Conservation (phyloP, 2,888 invertebrate species). For the Tiliacea aurago region DNA sequence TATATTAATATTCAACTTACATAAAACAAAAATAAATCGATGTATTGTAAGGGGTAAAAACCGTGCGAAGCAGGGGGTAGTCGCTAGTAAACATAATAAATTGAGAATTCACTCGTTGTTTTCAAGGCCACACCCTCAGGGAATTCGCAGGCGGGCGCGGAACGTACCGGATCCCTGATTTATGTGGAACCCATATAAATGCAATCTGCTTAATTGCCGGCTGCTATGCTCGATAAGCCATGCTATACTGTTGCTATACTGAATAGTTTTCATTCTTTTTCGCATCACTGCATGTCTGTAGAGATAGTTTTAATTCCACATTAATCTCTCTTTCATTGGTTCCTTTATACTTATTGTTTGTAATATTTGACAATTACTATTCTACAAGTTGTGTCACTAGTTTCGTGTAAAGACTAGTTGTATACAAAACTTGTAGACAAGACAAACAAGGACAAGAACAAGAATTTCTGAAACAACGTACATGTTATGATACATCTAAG, state of each 20-base stretch:
- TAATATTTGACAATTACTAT: background rate
- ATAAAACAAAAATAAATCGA: background rate
- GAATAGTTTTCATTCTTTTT: conserved; percentile 68
- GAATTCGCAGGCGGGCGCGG: conserved; percentile 78
- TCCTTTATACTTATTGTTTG: background rate
- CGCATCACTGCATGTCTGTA: conserved; percentile 32
- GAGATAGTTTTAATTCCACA: conserved; percentile 27
- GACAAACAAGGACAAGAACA: too few relatives aligned
- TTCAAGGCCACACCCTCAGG: conserved; percentile 71
- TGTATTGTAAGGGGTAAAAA: too few relatives aligned
- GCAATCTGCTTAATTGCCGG: conserved; percentile 89
- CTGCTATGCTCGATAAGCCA: conserved; percentile 80
- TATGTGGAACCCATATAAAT: conserved; percentile 89
- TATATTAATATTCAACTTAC: background rate
- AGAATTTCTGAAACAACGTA: too few relatives aligned
- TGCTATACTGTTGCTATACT: conserved; percentile 51
- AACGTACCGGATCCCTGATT: conserved; percentile 85
- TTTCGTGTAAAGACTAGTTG: too few relatives aligned
- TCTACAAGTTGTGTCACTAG: too few relatives aligned
- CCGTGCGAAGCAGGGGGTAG: background rate
- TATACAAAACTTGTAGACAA: too few relatives aligned
- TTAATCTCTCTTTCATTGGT: background rate
- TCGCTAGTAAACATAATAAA: background rate
- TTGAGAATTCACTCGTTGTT: conserved; percentile 53
- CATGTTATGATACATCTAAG: too few relatives aligned